Percentiles rank a stretch among this genome's conserved stretches.
phyloP scores from a whole-genome alignment of 2,888 invertebrate genomes.

The Lithophane socia region DNA sequence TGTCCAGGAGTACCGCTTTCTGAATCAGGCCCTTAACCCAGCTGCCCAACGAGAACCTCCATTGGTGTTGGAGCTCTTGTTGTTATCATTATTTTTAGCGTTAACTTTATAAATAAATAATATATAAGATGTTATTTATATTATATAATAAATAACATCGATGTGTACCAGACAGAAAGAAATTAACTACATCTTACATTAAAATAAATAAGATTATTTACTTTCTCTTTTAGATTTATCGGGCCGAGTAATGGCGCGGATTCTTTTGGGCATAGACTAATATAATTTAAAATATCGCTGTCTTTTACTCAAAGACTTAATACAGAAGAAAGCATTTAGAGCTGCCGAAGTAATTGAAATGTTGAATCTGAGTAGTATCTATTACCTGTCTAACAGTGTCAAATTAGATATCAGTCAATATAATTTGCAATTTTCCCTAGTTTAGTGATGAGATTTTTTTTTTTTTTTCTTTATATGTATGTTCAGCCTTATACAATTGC shows the following conservation, averaged over 20 bases:
- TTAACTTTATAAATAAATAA: neutral
- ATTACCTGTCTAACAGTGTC: neutral
- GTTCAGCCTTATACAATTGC: no score
- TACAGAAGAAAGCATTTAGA: neutral
- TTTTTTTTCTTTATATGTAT: no score
- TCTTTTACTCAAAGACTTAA: neutral
- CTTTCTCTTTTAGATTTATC: constrained; percentile 40
- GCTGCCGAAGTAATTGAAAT: neutral
- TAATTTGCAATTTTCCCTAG: no score
- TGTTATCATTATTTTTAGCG: neutral
- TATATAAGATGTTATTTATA: no score
- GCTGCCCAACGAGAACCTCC: no score
- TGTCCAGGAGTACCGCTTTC: no score
- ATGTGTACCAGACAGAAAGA: constrained; percentile 55
- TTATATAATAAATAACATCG: constrained; percentile 27
- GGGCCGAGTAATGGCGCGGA: constrained; percentile 25
- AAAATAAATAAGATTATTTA: constrained; percentile 52
- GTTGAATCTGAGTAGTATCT: constrained; percentile 8
- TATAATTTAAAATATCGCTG: constrained; percentile 20
- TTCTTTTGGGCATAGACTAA: constrained; percentile 18
- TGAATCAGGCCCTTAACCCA: no score
- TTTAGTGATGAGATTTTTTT: no score
- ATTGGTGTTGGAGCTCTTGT: no score
- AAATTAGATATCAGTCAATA: no score
- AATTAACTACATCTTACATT: constrained; percentile 50